phyloP scores from a whole-genome alignment of 1,140 invertebrate species.

The Drosophila triauraria region DNA sequence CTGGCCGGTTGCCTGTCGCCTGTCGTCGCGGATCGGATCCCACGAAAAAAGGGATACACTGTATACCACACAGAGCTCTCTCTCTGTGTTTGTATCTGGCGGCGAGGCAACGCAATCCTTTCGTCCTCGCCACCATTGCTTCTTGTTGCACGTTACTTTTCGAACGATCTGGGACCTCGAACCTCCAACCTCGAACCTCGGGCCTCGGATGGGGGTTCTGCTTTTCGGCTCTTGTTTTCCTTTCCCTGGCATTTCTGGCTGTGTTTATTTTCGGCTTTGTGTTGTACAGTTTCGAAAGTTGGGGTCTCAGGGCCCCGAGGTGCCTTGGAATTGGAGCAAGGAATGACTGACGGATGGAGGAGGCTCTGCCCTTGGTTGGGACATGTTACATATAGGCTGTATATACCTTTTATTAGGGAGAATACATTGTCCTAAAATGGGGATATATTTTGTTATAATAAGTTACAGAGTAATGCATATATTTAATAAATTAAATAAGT shows the following conservation, averaged over 20 bases:
- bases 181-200: not conserved
- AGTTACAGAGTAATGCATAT: not conserved
- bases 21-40: conserved; percentile 62
- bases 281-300: conserved; percentile 57
- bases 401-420: not conserved
- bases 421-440: not conserved
- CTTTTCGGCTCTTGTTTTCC: conserved; percentile 50
- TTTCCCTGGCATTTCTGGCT: conserved; percentile 34
- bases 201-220: conserved; percentile 24
- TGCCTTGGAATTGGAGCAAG: conserved; percentile 23
- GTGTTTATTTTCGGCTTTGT: conserved; percentile 40
- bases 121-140: conserved; percentile 70
- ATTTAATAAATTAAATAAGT: not conserved
- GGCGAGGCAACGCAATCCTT: conserved; percentile 67
- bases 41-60: conserved; percentile 82
- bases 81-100: conserved; percentile 32
- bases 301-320: not conserved
- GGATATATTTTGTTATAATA: not conserved
- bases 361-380: conserved; percentile 1
- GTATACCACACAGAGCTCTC: not conserved
- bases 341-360: conserved; percentile 6
- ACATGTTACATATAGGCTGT: not conserved
- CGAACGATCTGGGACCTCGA: conserved; percentile 13
- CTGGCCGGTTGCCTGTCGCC: conserved; percentile 30
- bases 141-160: conserved; percentile 54